Evolutionary conservation across 1,140 invertebrate genomes (phyloP), one percentile per base, ranked within the genome.

Genomic region (Coptotermes formosanus): DNA sequence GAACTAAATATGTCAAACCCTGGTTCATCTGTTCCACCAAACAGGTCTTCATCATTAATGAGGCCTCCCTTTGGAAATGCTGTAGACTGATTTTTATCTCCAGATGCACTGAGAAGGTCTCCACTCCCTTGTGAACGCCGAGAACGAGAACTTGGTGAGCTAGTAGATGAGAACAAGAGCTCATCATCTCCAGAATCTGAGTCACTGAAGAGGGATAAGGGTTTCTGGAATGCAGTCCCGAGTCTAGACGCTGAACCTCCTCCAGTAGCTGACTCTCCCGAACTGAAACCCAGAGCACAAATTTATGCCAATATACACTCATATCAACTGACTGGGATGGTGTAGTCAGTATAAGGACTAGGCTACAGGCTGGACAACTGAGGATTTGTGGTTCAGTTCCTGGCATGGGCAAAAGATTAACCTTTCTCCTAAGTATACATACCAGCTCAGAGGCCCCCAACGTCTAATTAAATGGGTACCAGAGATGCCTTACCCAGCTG

Each of bases 121-220:
- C 83, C 83, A 59, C 83, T 84, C 30, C 83, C 83, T 84, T 84
- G 44, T 52, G 83, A 84, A 25, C 83, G 45, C 12, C 82, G 43
- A 14, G 82, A 83, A 32, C 83, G 83, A 14, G 83, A 84, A 52
- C 83, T 84, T 9, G 83, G 7, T 32, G 83, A 84, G 45, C 83
- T 84, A 19, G 83, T 30, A n/a, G 44, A 55, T 25, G 83, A 84
- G 45, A 84, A 84, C 44, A 84, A 32, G 12, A 52, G 6, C 9
- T 84, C 83, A 48, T 84, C 83, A 19, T 84, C 83, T 59, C 83
- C 83, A 52, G 83, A 84, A 52, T 84, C 83, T 84, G 83, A 84
- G 52, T 84, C 83, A 21, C 30, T 52, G 52, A 84, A 84, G 6
- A 84, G 45, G 11, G 43, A 48, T 2, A 52, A 3, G 3, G 48